Base-by-base conservation (phyloP, 1,140 invertebrate species). In the Wasmannia auropunctata region DNA sequence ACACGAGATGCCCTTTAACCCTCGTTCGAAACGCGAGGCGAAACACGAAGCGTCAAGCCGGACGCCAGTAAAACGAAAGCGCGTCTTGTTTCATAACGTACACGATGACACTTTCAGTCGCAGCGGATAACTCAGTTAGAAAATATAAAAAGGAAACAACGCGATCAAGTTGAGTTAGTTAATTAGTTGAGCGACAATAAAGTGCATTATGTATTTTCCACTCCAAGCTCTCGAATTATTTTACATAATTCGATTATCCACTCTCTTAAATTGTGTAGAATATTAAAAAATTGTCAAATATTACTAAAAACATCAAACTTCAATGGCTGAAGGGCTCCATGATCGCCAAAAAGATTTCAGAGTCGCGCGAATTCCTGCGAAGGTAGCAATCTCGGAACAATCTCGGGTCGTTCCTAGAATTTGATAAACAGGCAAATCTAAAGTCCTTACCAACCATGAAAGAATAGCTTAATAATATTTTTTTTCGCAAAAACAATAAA, bases 1-100 rank as follows among this genome's bases (percentile, higher is more conserved):
- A 70, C 67, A 72, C 14, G 28, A 56, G 56, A 49, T 37, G 40
- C 67, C 56, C 62, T 81, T 81, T 72, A 56, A 25, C 25, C 51
- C 54, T 62, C 14, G 14, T 51, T 37, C 19, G n/a, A 62, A 74
- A 51, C 31, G 31, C 34, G 62, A 65, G 46, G 46, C 63, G 76
- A 80, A 75, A 81, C 40, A 70, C 37, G 22, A 80, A 67, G 40
- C 43, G 22, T 14, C 37, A 43, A 69, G 54, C 6, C 22, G 14
- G 22, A 69, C 11, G 43, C 43, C 43, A 72, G 72, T 81, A 72
- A n/a, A n/a, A 31, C 19, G 49, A n/a, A 40, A 22, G 16, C 49
- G 31, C 19, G 31, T 10, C 65, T 31, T 65, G 43, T 54, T 37
- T 51, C 7, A 22, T 22, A 7, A 49, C 40, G 31, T n/a, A 16